Conservation (phyloP, 2,888 invertebrate species). For the Apeira syringaria region DNA sequence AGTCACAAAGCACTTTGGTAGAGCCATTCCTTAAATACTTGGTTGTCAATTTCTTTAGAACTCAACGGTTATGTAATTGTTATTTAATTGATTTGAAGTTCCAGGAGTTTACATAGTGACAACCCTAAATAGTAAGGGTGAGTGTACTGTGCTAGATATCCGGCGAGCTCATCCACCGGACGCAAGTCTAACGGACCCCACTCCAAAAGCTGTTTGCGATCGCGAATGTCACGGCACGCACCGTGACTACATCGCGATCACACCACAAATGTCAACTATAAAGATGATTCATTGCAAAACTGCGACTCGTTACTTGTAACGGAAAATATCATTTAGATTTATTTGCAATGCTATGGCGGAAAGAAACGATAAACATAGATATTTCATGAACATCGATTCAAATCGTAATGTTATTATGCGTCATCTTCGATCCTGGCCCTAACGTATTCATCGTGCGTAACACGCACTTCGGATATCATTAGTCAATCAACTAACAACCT, state of each 20-base stretch:
- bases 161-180: slow-evolving; percentile 72
- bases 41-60: too few species aligned
- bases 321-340: slow-evolving; percentile 9
- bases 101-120: too few species aligned
- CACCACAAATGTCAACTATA: slow-evolving; percentile 25
- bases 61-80: too few species aligned
- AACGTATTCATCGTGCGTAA: slow-evolving; percentile 37
- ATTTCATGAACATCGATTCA: too few species aligned
- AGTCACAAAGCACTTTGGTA: too few species aligned
- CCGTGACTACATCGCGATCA: slow-evolving; percentile 30
- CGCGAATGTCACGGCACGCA: slow-evolving; percentile 41
- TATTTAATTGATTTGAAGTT: too few species aligned
- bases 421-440: slow-evolving; percentile 10
- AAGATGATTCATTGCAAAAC: slow-evolving; percentile 26
- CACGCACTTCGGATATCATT: slow-evolving; percentile 45
- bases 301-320: slow-evolving; percentile 17
- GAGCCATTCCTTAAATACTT: too few species aligned
- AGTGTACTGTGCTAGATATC: slow-evolving; percentile 59
- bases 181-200: slow-evolving; percentile 58
- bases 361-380: too few species aligned
- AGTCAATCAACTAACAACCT: slow-evolving; percentile 45
- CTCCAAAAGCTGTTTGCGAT: slow-evolving; percentile 43
- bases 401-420: slow-evolving; percentile 12
- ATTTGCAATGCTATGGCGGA: background rate
- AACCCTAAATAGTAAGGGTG: slow-evolving; percentile 39